A percentile compares a stretch with the other conserved stretches of the same genome.
Conservation (phyloP, 2,888 invertebrate genomes). For the Orchesella flavescens region DNA sequence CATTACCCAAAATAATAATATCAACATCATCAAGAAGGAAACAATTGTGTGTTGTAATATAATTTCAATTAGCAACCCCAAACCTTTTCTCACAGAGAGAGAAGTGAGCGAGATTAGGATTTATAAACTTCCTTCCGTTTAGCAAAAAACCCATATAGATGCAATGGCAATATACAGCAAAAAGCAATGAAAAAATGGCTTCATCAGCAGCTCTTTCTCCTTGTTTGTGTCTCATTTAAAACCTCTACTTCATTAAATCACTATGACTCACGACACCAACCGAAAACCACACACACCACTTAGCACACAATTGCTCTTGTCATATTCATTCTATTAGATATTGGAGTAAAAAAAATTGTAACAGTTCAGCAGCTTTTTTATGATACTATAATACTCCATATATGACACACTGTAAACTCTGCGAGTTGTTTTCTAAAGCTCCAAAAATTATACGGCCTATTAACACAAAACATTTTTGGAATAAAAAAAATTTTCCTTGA, state of each 20-base stretch:
- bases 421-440: conserved; percentile 1
- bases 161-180: neutral
- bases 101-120: neutral
- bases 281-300: conserved; percentile 1
- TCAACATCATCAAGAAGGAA: neutral
- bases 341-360: neutral
- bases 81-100: neutral
- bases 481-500: too few relatives aligned
- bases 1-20: too few relatives aligned
- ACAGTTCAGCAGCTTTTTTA: neutral
- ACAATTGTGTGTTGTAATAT: neutral
- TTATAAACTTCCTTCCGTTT: neutral
- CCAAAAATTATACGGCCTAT: neutral
- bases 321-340: neutral
- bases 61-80: neutral
- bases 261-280: conserved; percentile 21
- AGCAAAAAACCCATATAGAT: neutral
- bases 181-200: neutral
- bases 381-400: too few relatives aligned
- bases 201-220: neutral
- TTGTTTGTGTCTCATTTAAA: neutral
- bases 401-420: neutral
- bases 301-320: neutral
- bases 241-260: conserved; percentile 10
- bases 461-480: too few relatives aligned